Evolutionary conservation across 2,797 vertebrate genomes (phyloP), one percentile per base, ranked within the genome.

Genomic region (Acanthopagrus latus): DNA sequence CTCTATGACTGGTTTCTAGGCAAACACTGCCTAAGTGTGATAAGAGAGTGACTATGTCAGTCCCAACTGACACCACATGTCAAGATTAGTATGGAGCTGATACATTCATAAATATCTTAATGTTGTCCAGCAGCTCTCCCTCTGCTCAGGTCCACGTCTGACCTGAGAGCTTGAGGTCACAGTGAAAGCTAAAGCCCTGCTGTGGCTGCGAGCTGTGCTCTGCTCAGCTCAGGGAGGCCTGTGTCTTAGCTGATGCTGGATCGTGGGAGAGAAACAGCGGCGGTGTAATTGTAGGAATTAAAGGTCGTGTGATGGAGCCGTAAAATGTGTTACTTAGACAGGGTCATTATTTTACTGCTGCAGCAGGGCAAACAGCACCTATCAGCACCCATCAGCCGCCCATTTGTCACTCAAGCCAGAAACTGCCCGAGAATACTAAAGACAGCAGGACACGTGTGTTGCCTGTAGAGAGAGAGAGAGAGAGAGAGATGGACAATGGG

Each of bases 371-470:
- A 86, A 84, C 64, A 71, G 69, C 79, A 75, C 65, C 69, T 64
- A 87, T 74, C 82, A 80, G 71, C 69, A 86, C 75, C 74, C 43
- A 85, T 82, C 83, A 86, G 76, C 57, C 52, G 64, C 29, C 69
- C 69, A 87, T 90, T 89, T 85, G 74, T 90, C 81, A 84, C 81
- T 86, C 65, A 64, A 50, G 20, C 56, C 70, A 46, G 66, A 84
- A 76, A 72, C 58, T 12, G 58, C 70, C 48, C 71, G 43, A 18
- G 66, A 86, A 83, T 67, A 79, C 48, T 63, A 54, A 85, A 46
- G 55, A 59, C 17, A 18, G 55, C 41, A n/a, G 67, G 64, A 70
- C 55, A 84, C 56, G 50, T 80, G 74, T 84, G 71, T 20, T 20
- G 71, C 72, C 80, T 78, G 80, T 23, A 57, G 84, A 83, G 8